Conservation (phyloP, 2,113 vertebrate species). For the Taxidea taxus region DNA sequence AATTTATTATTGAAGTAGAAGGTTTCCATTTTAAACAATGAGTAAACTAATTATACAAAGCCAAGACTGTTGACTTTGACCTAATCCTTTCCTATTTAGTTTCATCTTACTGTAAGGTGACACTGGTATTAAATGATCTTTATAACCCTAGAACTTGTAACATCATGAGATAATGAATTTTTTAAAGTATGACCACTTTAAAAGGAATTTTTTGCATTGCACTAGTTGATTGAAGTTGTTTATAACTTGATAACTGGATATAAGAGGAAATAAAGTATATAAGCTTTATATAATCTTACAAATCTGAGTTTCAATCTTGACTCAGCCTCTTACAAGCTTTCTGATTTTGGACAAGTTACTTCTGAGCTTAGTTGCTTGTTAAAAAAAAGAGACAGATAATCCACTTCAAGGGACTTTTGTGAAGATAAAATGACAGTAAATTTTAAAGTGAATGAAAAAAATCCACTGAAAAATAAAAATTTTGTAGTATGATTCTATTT, state of each 20-base stretch:
- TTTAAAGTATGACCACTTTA: slow-evolving; percentile 40
- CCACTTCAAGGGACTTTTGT: neutral
- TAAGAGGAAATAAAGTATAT: neutral
- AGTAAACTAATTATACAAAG: slow-evolving; percentile 43
- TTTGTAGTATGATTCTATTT: slow-evolving; percentile 24
- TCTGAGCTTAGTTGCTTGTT: slow-evolving; percentile 20
- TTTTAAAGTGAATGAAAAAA: slow-evolving; percentile 27
- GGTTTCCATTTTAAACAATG: slow-evolving; percentile 37
- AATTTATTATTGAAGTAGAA: slow-evolving; percentile 49
- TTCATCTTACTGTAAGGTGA: slow-evolving; percentile 23
- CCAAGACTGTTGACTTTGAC: slow-evolving; percentile 38
- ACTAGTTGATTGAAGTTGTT: slow-evolving; percentile 6
- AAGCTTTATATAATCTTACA: neutral
- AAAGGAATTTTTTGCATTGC: slow-evolving; percentile 21
- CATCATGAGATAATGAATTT: slow-evolving; percentile 45
- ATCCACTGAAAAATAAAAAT: slow-evolving; percentile 1
- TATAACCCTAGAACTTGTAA: slow-evolving; percentile 57
- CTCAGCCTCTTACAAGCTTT: neutral
- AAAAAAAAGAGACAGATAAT: neutral
- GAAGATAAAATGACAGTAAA: slow-evolving; percentile 9
- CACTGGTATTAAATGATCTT: slow-evolving; percentile 14
- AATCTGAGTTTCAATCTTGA: slow-evolving; percentile 39
- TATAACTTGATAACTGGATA: slow-evolving; percentile 8
- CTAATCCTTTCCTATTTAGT: slow-evolving; percentile 43
- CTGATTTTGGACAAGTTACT: slow-evolving; percentile 26